A percentile compares a stretch with the other conserved stretches of the same genome.
These are phyloP conservation scores for Pecten maximus DNA, from an alignment of 2,888 invertebrate genomes.

Conservation along the genomic window DNA sequence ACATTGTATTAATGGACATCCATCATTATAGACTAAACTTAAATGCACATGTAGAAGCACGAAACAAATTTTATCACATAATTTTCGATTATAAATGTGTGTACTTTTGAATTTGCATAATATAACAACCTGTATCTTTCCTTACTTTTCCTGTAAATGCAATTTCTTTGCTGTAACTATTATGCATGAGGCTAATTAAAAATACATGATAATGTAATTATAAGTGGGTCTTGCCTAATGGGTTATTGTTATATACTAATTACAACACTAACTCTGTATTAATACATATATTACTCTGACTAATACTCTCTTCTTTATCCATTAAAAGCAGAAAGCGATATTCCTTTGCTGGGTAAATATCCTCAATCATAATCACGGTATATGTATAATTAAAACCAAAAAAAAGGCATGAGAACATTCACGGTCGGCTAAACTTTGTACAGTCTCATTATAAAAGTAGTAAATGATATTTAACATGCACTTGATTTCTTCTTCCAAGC, in stretches of 20 bases:
- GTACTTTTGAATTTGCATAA: neutral
- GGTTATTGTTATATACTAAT: neutral
- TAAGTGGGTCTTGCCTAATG: neutral
- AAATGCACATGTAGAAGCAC: neutral
- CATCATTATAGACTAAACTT: neutral
- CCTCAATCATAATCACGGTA: neutral
- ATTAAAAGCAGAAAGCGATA: constrained; percentile 11
- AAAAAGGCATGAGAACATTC: neutral
- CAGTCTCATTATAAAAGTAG: neutral
- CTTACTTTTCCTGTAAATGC: neutral
- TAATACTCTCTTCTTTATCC: neutral
- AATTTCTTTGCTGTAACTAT: neutral
- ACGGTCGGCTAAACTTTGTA: neutral
- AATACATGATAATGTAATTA: neutral
- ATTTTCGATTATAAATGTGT: neutral
- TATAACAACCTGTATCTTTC: neutral
- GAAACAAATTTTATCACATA: neutral
- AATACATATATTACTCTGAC: neutral
- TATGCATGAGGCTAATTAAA: neutral
- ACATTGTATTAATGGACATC: neutral
- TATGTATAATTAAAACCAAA: neutral
- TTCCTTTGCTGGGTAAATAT: neutral
- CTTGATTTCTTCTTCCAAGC: neutral
- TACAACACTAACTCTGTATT: neutral
- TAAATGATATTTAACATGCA: neutral